phyloP scores from a whole-genome alignment of 2,113 vertebrate species.

The Megalops atlanticus region DNA sequence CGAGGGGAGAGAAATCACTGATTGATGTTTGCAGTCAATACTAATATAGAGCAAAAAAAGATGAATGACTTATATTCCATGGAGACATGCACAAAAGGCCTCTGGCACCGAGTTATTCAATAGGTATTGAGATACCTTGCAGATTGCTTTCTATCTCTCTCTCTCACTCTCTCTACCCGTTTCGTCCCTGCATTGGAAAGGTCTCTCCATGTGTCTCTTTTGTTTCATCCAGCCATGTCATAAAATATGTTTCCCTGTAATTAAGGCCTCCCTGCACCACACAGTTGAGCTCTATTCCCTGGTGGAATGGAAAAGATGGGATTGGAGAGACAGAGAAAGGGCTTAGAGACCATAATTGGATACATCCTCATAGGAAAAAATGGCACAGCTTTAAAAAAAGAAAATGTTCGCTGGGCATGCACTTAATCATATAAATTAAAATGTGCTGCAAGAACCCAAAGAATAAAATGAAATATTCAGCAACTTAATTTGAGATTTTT shows the following conservation, averaged over 20 bases:
- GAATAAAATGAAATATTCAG: conserved; percentile 49
- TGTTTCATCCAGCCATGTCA: conserved; percentile 13
- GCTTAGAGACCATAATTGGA: conserved; percentile 24
- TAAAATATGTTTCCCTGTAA: conserved; percentile 14
- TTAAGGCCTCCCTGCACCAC: background rate
- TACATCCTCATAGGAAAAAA: conserved; percentile 27
- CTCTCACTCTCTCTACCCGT: background rate
- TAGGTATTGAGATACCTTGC: background rate
- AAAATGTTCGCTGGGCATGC: conserved; percentile 42
- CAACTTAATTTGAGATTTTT: conserved; percentile 43
- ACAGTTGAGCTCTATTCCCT: background rate
- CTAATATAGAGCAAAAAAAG: background rate
- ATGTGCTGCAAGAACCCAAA: conserved; percentile 35
- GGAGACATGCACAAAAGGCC: background rate
- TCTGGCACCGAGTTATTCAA: background rate
- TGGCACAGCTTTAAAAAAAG: conserved; percentile 37
- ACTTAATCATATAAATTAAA: conserved; percentile 50
- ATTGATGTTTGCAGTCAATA: background rate
- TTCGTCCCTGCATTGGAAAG: conserved; percentile 15
- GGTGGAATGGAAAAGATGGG: conserved; percentile 17
- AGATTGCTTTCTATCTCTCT: background rate
- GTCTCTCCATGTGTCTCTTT: background rate
- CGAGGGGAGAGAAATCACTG: background rate
- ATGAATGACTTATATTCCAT: background rate
- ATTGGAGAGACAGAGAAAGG: conserved; percentile 20